phyloP scores from a whole-genome alignment of 2,113 vertebrate genomes.

The Ivindomyrus marchei region DNA sequence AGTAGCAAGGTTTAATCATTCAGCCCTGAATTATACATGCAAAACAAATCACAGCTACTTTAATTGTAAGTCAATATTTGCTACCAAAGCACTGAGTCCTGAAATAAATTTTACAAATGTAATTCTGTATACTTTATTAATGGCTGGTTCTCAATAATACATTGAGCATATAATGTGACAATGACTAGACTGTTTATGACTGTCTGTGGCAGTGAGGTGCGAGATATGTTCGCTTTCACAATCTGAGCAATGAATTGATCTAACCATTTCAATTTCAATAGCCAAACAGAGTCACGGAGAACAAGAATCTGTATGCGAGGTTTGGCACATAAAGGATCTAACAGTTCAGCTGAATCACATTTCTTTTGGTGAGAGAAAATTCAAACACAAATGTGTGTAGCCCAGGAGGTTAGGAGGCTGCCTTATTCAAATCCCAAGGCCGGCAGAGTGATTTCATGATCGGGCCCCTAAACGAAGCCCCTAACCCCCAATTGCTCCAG shows the following conservation, averaged over 20 bases:
- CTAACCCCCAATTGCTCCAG: not conserved
- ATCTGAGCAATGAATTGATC: not conserved
- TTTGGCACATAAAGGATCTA: not conserved
- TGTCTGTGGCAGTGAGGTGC: not conserved
- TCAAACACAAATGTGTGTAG: not conserved
- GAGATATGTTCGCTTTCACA: not conserved
- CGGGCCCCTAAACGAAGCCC: not conserved
- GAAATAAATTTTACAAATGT: not conserved
- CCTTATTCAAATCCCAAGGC: not conserved
- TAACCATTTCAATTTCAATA: not conserved
- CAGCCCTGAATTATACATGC: conserved; percentile 10
- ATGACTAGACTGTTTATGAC: not conserved
- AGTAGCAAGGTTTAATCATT: conserved; percentile 24
- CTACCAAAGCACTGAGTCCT: not conserved
- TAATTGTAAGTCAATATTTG: not conserved
- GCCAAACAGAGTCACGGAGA: not conserved
- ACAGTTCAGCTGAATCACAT: not conserved
- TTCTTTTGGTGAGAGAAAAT: not conserved
- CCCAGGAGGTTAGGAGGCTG: not conserved
- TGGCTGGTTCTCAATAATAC: not conserved
- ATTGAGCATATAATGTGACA: not conserved
- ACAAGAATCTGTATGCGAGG: not conserved
- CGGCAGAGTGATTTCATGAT: not conserved
- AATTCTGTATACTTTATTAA: not conserved
- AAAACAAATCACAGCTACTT: not conserved